Evolutionary conservation across 2,888 invertebrate genomes (phyloP).

Genomic region (Pogonocherus hispidulus): DNA sequence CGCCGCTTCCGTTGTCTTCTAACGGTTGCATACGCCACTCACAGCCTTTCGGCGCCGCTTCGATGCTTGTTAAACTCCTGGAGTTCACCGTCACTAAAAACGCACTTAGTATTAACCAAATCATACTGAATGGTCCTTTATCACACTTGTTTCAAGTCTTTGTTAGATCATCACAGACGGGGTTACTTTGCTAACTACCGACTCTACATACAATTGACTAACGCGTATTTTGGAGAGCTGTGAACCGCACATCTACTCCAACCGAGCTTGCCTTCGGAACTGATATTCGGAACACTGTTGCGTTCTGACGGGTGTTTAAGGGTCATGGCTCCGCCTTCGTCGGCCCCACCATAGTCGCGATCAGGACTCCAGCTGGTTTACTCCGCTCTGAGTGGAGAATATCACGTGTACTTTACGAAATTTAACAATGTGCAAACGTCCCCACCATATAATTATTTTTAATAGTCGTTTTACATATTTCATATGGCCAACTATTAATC

Average conservation of each 20-base stretch:
- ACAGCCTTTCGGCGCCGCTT: slow-evolving; percentile 80
- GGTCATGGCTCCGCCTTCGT: slow-evolving; percentile 63
- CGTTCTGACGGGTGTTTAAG: slow-evolving; percentile 60
- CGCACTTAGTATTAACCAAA: slow-evolving; percentile 52
- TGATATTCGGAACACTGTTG: slow-evolving; percentile 57
- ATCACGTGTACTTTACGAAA: slow-evolving; percentile 62
- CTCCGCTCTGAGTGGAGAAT: slow-evolving; percentile 63
- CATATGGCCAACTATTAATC: neutral
- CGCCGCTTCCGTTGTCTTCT: slow-evolving; percentile 70
- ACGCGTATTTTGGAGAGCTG: slow-evolving; percentile 21
- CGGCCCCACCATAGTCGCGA: slow-evolving; percentile 57
- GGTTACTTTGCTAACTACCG: neutral
- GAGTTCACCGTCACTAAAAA: slow-evolving; percentile 55
- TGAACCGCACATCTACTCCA: slow-evolving; percentile 37
- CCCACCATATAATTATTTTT: slow-evolving; percentile 51
- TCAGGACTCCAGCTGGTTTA: slow-evolving; percentile 61
- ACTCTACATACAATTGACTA: slow-evolving; percentile 19
- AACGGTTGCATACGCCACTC: slow-evolving; percentile 77
- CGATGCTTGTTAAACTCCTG: slow-evolving; percentile 67
- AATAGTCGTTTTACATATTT: slow-evolving; percentile 35
- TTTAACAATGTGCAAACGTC: slow-evolving; percentile 61
- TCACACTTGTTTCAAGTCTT: slow-evolving; percentile 29
- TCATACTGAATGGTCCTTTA: slow-evolving; percentile 42
- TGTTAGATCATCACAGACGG: slow-evolving; percentile 53
- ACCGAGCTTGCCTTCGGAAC: slow-evolving; percentile 51